These are phyloP conservation scores for Hippocampus comes DNA, from an alignment of 2,113 vertebrate genomes.

Conservation along the genomic window DNA sequence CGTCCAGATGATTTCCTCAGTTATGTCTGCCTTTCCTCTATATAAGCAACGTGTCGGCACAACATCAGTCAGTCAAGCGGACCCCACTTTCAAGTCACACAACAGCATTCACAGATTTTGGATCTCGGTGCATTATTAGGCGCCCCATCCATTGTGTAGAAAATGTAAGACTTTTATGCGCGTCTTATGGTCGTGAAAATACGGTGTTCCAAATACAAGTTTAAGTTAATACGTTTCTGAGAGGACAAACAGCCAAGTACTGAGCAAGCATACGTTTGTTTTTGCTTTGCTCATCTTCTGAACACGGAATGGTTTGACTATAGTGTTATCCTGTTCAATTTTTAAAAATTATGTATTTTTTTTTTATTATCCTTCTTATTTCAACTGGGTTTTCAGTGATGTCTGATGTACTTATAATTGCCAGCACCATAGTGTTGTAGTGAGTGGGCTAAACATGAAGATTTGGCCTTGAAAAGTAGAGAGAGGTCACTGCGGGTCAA, in stretches of 20 bases:
- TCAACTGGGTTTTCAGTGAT: slow-evolving; percentile 26
- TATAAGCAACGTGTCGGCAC: too few species aligned
- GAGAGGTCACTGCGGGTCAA: slow-evolving; percentile 56
- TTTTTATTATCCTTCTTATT: background rate
- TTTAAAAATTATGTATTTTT: too few species aligned
- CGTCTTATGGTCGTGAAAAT: too few species aligned
- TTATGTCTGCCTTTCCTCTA: too few species aligned
- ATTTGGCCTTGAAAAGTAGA: slow-evolving; percentile 47
- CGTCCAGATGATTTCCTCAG: too few species aligned
- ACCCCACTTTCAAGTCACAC: too few species aligned
- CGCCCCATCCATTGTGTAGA: too few species aligned
- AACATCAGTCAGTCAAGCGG: too few species aligned
- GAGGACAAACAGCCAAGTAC: background rate
- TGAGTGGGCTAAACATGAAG: slow-evolving; percentile 23
- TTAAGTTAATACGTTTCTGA: background rate
- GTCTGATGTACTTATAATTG: background rate
- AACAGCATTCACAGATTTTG: too few species aligned
- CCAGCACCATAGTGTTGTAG: slow-evolving; percentile 4
- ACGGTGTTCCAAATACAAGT: background rate
- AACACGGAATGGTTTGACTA: background rate
- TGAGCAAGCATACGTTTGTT: background rate
- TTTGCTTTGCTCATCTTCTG: background rate
- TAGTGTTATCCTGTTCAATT: too few species aligned
- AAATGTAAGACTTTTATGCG: too few species aligned
- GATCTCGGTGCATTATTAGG: too few species aligned